Base-by-base conservation (phyloP, 2,797 vertebrate species). In the Lepus townsendii region DNA sequence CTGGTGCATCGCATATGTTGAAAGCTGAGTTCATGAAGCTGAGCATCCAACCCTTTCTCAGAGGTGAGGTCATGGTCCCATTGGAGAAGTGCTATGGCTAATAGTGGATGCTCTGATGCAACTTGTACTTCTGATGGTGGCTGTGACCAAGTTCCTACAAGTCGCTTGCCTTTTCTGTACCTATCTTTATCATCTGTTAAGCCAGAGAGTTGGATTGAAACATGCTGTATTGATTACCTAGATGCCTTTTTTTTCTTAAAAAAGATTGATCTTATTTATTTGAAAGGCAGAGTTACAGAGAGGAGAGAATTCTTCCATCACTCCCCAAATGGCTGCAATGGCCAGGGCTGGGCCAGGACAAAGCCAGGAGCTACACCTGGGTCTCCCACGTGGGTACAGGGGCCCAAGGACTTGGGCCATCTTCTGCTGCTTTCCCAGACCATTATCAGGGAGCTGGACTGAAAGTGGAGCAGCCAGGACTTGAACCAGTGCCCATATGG, bases 101-200 rank as follows among this genome's bases (percentile, higher is more conserved):
- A 14, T 77, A 26, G 60, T 47, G 8, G 17, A 54, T 89, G 50
- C 69, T 93, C 16, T 72, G 50, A 77, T 35, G 26, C 3, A 38
- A 52, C 3, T 75, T 95, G 80, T 83, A 62, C 30, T 38, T 90
- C 30, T 71, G n/a, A 83, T 57, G 92, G 57, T 71, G 66, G 27
- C 30, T 89, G 4, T 71, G 72, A 79, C 4, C n/a, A 27, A 50
- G 68, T 57, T 69, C 50, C 57, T 69, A 5, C 4, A 83, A 92
- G 50, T 57, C 42, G n/a, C 24, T 69, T 84, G 47, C 24, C 4
- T 47, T 69, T 38, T 79, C 52, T 90, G 35, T 52, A 69, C 20
- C n/a, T 2, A 10, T 42, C 32, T 78, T 92, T 66, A 77, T 90
- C n/a, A 72, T 71, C 26, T 72, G 57, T 62, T 78, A 76, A 77